Conservation (phyloP, 2,888 invertebrate genomes). For the Chrysomela aeneicollis region DNA sequence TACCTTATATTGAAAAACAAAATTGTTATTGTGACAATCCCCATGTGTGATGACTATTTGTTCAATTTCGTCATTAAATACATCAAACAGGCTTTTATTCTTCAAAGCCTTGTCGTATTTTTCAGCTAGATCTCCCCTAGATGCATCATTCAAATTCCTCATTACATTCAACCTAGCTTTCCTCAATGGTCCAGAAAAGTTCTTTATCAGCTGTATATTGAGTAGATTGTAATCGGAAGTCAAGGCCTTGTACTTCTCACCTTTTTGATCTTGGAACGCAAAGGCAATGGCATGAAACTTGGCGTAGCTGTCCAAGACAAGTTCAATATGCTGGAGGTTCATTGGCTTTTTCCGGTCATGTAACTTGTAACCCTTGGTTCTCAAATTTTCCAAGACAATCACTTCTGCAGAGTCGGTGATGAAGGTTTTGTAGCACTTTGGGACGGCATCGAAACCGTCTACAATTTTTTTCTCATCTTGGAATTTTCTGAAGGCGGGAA, state of each 20-base stretch:
- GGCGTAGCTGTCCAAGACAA: conserved; percentile 29
- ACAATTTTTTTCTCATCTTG: conserved; percentile 21
- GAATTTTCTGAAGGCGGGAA: conserved; percentile 28
- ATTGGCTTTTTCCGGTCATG: conserved; percentile 20
- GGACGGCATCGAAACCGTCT: conserved; percentile 17
- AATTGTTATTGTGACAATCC: conserved; percentile 42
- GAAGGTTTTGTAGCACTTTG: conserved; percentile 29
- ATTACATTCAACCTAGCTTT: not conserved
- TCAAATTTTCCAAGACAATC: conserved; percentile 31
- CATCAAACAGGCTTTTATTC: conserved; percentile 19
- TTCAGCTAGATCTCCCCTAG: not conserved
- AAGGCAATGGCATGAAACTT: conserved; percentile 39
- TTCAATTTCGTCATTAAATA: conserved; percentile 11
- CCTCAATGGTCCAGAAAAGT: not conserved
- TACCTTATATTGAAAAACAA: conserved; percentile 42
- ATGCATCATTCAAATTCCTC: conserved; percentile 1
- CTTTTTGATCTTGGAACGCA: conserved; percentile 25
- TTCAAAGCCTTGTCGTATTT: conserved; percentile 8
- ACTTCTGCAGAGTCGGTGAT: conserved; percentile 22
- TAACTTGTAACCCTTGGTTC: conserved; percentile 25
- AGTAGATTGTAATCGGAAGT: not conserved
- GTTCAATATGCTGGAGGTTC: conserved; percentile 27
- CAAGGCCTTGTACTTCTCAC: conserved; percentile 17
- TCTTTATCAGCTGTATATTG: not conserved
- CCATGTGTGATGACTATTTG: conserved; percentile 40